Evolutionary conservation across 2,888 invertebrate species (phyloP).

Genomic region (Prosapia bicincta): DNA sequence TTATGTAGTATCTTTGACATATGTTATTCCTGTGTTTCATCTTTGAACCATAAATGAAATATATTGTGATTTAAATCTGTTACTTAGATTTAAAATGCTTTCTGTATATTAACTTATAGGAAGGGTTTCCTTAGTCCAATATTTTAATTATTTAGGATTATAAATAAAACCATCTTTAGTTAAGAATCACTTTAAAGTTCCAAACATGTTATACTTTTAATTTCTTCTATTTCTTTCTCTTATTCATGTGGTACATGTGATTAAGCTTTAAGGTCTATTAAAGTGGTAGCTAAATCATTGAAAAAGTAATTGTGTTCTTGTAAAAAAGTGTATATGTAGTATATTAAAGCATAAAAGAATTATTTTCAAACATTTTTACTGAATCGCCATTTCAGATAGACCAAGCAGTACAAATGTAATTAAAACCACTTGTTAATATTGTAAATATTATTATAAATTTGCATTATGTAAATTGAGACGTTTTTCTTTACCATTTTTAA

Average conservation of each 20-base stretch:
- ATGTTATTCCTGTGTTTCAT: background rate
- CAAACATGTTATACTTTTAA: background rate
- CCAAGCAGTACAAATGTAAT: background rate
- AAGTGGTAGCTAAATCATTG: background rate
- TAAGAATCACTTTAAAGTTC: background rate
- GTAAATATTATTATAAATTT: background rate
- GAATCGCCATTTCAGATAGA: background rate
- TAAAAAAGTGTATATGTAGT: background rate
- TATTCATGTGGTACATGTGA: background rate
- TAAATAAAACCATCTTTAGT: background rate
- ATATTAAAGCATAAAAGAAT: background rate
- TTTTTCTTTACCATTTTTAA: background rate
- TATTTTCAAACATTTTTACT: background rate
- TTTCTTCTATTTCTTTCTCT: background rate
- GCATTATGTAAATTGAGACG: background rate
- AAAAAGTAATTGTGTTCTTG: background rate
- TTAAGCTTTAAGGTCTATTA: slow-evolving; percentile 23
- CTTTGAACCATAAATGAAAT: background rate
- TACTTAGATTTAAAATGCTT: background rate
- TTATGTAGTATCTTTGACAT: too few species aligned
- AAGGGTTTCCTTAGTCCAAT: background rate
- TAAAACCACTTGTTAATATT: background rate
- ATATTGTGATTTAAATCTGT: slow-evolving; percentile 2
- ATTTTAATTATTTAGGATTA: background rate
- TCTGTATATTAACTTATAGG: background rate